Conservation (phyloP, 2,888 invertebrate genomes). For the Plagiodera versicolora region DNA sequence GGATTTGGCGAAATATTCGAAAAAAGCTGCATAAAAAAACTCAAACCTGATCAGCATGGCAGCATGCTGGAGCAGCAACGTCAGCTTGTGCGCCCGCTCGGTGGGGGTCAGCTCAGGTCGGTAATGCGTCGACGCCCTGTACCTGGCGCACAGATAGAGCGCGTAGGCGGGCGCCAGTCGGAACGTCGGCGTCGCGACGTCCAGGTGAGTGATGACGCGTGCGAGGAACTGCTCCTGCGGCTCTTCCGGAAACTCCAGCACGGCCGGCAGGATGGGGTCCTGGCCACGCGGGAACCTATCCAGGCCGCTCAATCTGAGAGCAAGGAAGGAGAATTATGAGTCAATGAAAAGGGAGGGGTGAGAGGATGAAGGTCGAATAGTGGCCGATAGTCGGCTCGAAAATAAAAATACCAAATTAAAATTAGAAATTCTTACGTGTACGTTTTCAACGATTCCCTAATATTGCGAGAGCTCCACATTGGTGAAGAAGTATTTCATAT, state of each 20-base stretch:
- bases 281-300: slow-evolving; percentile 69
- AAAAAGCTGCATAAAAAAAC: not conserved
- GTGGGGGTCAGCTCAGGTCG: slow-evolving; percentile 89
- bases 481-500: too few relatives aligned
- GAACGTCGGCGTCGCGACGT: slow-evolving; percentile 87
- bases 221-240: slow-evolving; percentile 91
- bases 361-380: too few relatives aligned
- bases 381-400: too few relatives aligned
- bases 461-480: too few relatives aligned
- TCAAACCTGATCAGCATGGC: slow-evolving; percentile 76
- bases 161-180: slow-evolving; percentile 97
- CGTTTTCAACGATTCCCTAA: too few relatives aligned
- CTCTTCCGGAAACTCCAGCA: slow-evolving; percentile 92
- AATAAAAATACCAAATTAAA: too few relatives aligned
- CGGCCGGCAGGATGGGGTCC: slow-evolving; percentile 91
- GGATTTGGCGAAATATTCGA: too few relatives aligned
- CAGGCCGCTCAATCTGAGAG: slow-evolving; percentile 45
- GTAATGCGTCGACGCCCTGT: slow-evolving; percentile 92
- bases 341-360: too few relatives aligned
- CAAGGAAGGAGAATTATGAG: too few relatives aligned
- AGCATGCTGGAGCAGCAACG: slow-evolving; percentile 87
- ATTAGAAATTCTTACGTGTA: too few relatives aligned
- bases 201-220: slow-evolving; percentile 84
- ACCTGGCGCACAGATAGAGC: slow-evolving; percentile 90
- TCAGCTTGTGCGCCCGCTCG: slow-evolving; percentile 88